Evolutionary conservation across 2,888 invertebrate species (phyloP), one percentile per base, ranked within the genome.

Genomic region (Drosophila paranaensis): DNA sequence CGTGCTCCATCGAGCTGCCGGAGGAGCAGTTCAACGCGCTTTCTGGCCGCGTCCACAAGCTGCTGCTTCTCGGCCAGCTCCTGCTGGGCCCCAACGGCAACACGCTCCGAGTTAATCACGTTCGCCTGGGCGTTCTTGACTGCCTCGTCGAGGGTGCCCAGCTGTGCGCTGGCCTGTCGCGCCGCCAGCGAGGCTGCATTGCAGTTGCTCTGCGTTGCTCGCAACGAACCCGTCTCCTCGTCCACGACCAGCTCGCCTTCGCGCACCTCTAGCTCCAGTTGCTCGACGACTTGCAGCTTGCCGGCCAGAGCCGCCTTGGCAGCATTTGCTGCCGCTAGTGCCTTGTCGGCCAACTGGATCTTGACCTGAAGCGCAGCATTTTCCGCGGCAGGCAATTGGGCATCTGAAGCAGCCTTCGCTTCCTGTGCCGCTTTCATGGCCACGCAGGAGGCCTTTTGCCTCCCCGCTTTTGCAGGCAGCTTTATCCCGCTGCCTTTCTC

Each of bases 371-470:
- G 96, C 0, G 95, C 94, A 85, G 95, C 95, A 79, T 96, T 95
- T 1, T 96, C 96, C 25, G 95, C 95, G 37, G 96, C 95, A 0
- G 96, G 96, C 0, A 96, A 95, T 84, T 96, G 96, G 0, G 96
- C 96, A 90, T 96, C 96, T 53, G 95, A 95, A 0, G 96, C 96
- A 0, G 96, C 96, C 45, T 89, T 90, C 3, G 96, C 96, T 88
- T 96, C 96, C 63, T 95, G 95, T 0, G 96, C 96, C 0, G 96
- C 96, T 81, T 96, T 95, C 82, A 95, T 95, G 0, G 96, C 96
- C 84, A 96, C 95, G 88, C 93, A 95, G 0, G 95, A 93, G 0
- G 95, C 95, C 81, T 94, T 95, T 86, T 94, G 81, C 60, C 82
- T 91, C 8, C 74, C 43, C 57, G 16, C 6, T 45, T 45, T 74